Percentiles rank a stretch among this genome's conserved stretches.
These are phyloP conservation scores for Galemys pyrenaicus DNA, from an alignment of 2,113 vertebrate species.

Conservation along the genomic window DNA sequence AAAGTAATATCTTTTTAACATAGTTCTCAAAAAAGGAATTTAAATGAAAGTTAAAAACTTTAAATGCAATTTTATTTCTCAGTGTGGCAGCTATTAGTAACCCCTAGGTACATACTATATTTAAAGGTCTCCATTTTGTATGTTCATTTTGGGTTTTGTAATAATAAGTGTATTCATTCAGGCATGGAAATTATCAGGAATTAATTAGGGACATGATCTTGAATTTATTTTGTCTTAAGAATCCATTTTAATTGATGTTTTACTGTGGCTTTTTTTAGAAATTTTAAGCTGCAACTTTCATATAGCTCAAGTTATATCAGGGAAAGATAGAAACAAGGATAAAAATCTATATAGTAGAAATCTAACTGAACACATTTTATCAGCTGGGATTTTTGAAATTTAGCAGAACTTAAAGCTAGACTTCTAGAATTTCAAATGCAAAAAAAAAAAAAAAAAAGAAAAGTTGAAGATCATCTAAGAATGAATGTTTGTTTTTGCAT, in stretches of 20 bases:
- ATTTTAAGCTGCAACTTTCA: conserved; percentile 1
- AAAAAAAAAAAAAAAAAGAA: not conserved
- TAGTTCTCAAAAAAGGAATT: conserved; percentile 68
- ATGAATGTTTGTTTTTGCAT: not conserved
- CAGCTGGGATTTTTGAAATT: not conserved
- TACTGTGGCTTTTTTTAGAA: conserved; percentile 43
- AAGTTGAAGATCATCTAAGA: not conserved
- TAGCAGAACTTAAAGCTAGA: not conserved
- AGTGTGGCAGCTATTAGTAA: conserved; percentile 66
- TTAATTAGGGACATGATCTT: conserved; percentile 66
- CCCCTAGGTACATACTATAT: conserved; percentile 45
- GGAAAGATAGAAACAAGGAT: not conserved
- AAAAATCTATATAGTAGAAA: not conserved
- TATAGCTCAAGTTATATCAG: not conserved
- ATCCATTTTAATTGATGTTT: conserved; percentile 37
- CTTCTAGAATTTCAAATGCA: conserved; percentile 37
- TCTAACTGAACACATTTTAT: not conserved
- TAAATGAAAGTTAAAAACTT: conserved; percentile 72
- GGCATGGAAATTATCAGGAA: conserved; percentile 66
- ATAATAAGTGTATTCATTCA: conserved; percentile 76
- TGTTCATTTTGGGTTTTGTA: conserved; percentile 67
- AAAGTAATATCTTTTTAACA: conserved; percentile 68
- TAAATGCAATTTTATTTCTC: conserved; percentile 67
- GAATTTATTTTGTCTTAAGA: conserved; percentile 54
- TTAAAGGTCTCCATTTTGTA: conserved; percentile 72